Conservation (phyloP, 2,888 invertebrate species). For the Arrhopalites spinosus region DNA sequence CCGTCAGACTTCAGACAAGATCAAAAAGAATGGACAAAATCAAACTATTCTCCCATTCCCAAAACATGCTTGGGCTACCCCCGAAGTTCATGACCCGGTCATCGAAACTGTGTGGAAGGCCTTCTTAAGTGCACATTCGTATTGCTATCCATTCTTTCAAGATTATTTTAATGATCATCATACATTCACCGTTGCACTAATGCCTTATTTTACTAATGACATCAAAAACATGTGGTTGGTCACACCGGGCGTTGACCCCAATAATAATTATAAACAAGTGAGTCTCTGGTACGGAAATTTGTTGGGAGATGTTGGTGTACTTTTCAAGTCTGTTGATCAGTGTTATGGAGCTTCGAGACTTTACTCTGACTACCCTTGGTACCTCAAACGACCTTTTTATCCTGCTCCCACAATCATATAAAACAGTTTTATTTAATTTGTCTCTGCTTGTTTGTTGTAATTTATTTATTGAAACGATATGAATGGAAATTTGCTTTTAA, state of each 20-base stretch:
- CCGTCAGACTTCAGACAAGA: background rate
- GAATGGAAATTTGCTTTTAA: too few relatives aligned
- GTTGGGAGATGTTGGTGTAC: conserved; percentile 5
- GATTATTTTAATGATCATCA: conserved; percentile 45
- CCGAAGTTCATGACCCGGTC: conserved; percentile 16
- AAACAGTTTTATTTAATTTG: too few relatives aligned
- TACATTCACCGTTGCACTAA: conserved; percentile 37
- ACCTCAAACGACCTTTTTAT: conserved; percentile 16
- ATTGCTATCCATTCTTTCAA: conserved; percentile 38
- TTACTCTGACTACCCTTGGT: background rate
- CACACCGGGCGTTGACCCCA: background rate
- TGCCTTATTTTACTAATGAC: conserved; percentile 42
- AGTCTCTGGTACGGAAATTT: conserved; percentile 21
- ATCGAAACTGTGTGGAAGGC: conserved; percentile 41
- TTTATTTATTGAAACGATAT: too few relatives aligned
- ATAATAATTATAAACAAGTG: too few relatives aligned
- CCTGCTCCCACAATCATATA: too few relatives aligned
- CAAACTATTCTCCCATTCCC: background rate
- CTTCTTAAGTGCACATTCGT: conserved; percentile 37
- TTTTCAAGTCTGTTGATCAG: background rate
- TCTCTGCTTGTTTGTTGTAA: too few relatives aligned
- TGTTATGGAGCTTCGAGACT: conserved; percentile 9
- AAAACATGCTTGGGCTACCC: background rate
- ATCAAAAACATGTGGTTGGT: conserved; percentile 41
- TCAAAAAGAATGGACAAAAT: background rate